These are phyloP conservation scores for Megalops cyprinoides DNA, from an alignment of 2,797 vertebrate genomes.

Conservation along the genomic window DNA sequence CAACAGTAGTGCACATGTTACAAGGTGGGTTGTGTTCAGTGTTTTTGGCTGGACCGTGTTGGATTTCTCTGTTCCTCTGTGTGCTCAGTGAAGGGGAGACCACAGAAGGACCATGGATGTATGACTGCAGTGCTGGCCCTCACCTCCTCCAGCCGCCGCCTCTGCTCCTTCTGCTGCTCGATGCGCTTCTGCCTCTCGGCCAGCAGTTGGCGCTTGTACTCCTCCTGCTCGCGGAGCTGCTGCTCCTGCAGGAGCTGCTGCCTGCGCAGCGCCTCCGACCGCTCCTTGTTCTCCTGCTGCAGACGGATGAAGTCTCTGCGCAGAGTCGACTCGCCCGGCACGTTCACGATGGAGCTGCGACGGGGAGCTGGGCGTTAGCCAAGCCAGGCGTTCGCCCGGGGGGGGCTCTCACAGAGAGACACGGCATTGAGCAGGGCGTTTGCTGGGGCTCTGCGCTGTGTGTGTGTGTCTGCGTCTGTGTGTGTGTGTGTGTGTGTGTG, in stretches of 20 bases:
- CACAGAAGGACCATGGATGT: too few species aligned
- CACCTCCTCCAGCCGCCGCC: conserved; percentile 85
- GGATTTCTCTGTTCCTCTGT: not conserved
- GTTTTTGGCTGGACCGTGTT: too few species aligned
- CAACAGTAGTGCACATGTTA: too few species aligned
- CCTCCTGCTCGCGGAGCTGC: conserved; percentile 86
- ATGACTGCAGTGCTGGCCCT: not conserved
- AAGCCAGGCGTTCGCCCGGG: not conserved
- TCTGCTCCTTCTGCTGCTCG: conserved; percentile 90
- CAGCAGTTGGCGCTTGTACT: conserved; percentile 86
- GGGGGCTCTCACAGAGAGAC: not conserved
- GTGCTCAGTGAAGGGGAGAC: not conserved
- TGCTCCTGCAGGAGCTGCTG: conserved; percentile 84
- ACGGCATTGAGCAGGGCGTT: too few species aligned
- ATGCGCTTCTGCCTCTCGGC: conserved; percentile 89
- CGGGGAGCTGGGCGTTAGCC: not conserved
- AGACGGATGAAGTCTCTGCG: conserved; percentile 88
- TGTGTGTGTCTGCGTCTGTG: too few species aligned
- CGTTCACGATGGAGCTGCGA: conserved; percentile 87
- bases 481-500: too few species aligned
- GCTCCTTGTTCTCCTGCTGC: conserved; percentile 92
- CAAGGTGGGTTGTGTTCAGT: too few species aligned
- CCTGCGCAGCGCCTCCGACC: conserved; percentile 82
- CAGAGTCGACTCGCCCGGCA: conserved; percentile 87
- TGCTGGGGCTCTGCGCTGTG: too few species aligned